Base-by-base conservation (phyloP, 2,888 invertebrate species). In the Odontocerum albicorne region DNA sequence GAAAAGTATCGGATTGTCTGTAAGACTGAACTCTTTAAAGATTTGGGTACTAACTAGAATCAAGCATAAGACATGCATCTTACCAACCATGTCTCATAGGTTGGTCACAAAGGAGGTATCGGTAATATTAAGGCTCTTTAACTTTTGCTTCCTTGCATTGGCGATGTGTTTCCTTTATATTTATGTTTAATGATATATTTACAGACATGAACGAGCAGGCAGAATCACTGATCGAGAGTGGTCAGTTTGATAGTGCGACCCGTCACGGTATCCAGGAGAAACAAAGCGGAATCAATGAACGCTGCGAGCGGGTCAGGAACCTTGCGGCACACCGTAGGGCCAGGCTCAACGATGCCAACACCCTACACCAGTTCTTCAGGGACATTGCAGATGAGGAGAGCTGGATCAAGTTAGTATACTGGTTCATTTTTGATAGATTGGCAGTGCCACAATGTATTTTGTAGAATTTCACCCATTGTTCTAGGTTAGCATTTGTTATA, bases 341-440 rank as follows among this genome's bases (percentile, higher is more conserved):
- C 6, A 82, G 95, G 22, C 82, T 99, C 55, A 92, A 94, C 72
- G 98, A 99, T 74, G 97, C 98, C 35, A 92, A 96, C 70, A 97
- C 96, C 4, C 83, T 99, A 69, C 98, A 99, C 73, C 98, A 99
- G 77, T 99, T 99, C 89, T 95, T 98, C 85, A 81, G 98, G 49
- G 98, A 99, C 70, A 96, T 99, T 70, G 98, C 98, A 61, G 98
- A 99, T 69, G 98, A 99, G 76, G 98, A 99, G 75, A 95, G 96
- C 4, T 99, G 98, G 98, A 98, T 99, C 72, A 98, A 96, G 88
- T 87, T 58, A 35, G 47, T 12, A 16, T n/a, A 10, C 32, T n/a
- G 6, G 10, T 20, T 8, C 39, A 2, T 40, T 3, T 31, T n/a
- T 19, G 27, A n/a, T n/a, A n/a, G n/a, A n/a, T n/a, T n/a, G n/a